Evolutionary conservation across 2,113 vertebrate genomes (phyloP).

Genomic region (Astur gentilis): DNA sequence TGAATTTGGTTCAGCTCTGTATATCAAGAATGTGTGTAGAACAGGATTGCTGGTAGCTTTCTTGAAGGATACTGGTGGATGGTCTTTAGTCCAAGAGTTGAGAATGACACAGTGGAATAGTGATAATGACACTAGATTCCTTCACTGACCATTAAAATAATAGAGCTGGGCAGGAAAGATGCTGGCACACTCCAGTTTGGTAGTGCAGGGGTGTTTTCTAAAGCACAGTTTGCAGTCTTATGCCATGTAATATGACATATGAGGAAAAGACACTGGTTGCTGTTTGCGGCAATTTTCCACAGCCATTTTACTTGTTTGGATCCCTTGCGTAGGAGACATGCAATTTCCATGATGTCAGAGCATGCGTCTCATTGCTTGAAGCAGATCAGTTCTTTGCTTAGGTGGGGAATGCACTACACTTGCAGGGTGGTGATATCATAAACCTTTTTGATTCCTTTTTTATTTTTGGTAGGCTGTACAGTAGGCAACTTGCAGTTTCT

Average conservation of each 20-base stretch:
- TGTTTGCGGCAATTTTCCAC: not conserved
- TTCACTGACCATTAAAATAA: not conserved
- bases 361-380: not conserved
- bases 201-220: not conserved
- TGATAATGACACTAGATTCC: not conserved
- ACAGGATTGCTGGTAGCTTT: not conserved
- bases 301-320: not conserved
- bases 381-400: not conserved
- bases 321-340: not conserved
- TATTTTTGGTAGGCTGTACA: not conserved
- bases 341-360: not conserved
- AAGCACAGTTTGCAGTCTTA: not conserved
- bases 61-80: not conserved
- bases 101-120: not conserved
- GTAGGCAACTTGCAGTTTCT: not conserved
- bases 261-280: not conserved
- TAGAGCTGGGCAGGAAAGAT: not conserved
- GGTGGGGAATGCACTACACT: not conserved
- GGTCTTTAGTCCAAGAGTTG: not conserved
- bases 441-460: not conserved
- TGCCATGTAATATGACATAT: not conserved
- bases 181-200: not conserved
- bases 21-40: not conserved
- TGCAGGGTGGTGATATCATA: not conserved
- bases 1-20: not conserved